Evolutionary conservation across 2,888 invertebrate species (phyloP).

Genomic region (Sphaerophoria rueppellii): DNA sequence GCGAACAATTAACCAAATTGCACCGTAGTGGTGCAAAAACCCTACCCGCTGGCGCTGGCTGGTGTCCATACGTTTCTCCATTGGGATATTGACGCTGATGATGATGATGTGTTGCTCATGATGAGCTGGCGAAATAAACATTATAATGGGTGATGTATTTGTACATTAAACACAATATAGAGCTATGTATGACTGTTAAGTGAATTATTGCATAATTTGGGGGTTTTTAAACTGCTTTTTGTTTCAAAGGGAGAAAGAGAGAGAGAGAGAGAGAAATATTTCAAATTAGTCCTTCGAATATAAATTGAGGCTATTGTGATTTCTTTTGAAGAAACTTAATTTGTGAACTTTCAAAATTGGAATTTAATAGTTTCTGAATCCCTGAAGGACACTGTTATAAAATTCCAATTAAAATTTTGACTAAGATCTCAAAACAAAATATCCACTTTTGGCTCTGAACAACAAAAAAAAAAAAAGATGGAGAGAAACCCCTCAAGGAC

Average conservation of each 20-base stretch:
- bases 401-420: too few relatives aligned
- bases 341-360: not conserved
- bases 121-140: constrained; percentile 58
- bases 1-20: constrained; percentile 72
- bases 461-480: too few relatives aligned
- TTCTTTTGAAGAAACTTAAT: not conserved
- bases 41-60: constrained; percentile 31
- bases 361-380: constrained; percentile 12
- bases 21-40: constrained; percentile 38
- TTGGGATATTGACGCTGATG: not conserved
- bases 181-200: constrained; percentile 26
- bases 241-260: too few relatives aligned
- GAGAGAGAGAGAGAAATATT: not conserved
- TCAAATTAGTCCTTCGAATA: constrained; percentile 39
- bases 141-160: not conserved
- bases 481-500: not conserved
- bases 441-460: too few relatives aligned
- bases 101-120: constrained; percentile 51
- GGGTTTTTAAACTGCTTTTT: too few relatives aligned
- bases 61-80: constrained; percentile 4
- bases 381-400: too few relatives aligned
- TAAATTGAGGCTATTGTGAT: not conserved
- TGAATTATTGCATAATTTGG: constrained; percentile 60
- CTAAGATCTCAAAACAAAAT: too few relatives aligned
- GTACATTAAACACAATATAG: not conserved